Base-by-base conservation (phyloP, 2,888 invertebrate genomes). In the Latrodectus hesperus region DNA sequence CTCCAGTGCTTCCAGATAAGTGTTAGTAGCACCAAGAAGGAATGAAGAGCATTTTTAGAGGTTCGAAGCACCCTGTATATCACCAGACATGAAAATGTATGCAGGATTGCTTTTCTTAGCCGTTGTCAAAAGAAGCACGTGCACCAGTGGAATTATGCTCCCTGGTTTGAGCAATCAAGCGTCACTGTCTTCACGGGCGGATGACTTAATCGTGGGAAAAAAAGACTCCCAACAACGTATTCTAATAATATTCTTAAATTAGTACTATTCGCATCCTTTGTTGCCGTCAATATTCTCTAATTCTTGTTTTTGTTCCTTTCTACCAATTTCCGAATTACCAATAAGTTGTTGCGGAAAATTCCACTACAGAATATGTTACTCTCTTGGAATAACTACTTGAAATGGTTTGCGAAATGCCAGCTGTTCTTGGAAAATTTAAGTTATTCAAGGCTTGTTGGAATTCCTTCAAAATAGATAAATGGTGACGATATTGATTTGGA, bases 121-220 rank as follows among this genome's bases (percentile, higher is more conserved):
- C 71, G 84, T 84, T 84, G 84, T 84, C 65, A 84, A 38, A 72
- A 72, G 65, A 77, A 84, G 84, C 84, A 84, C 84, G 84, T 84
- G 77, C 84, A 17, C n/a, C 38, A 60, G 72, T 78, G 84, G 84
- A 84, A 84, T 77, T 77, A 84, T 84, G 84, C 77, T 84, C 77
- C 72, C 84, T 84, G 84, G 84, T 84, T 84, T 84, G 77, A 26
- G 84, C 84, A 17, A 72, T 84, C 49, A 77, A 84, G 72, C 84
- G 38, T 65, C 22, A 4, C 64, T 17, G n/a, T 16, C 68, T 75
- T 83, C 83, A 76, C 71, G 83, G 76, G 16, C 76, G 55, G 76
- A 67, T 83, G 83, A 11, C 55, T 71, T 76, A 83, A 84, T 78
- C 84, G 84, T 84, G 84, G 84, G 84, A 84, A 84, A 76, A 72